Evolutionary conservation across 2,113 vertebrate species (phyloP).

Genomic region (Trematocara macrostoma): DNA sequence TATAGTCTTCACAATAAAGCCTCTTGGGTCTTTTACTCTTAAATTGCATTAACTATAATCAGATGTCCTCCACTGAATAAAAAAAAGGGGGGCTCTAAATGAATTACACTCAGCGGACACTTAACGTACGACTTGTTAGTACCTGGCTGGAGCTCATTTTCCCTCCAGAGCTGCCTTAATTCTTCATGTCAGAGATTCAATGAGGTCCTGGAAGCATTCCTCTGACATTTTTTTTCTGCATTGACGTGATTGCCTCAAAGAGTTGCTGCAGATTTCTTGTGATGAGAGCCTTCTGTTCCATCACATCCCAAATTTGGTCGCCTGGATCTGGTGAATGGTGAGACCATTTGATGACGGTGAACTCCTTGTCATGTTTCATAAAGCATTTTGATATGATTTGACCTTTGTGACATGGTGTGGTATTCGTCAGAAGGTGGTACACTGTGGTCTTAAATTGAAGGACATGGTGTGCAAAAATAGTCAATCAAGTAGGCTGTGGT

Average conservation of each 20-base stretch:
- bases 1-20: not conserved
- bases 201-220: not conserved
- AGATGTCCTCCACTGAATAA: not conserved
- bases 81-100: not conserved
- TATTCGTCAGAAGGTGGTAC: not conserved
- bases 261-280: not conserved
- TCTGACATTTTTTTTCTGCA: not conserved
- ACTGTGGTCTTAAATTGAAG: not conserved
- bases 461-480: not conserved
- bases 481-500: not conserved
- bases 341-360: not conserved
- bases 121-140: not conserved
- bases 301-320: not conserved
- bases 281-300: not conserved
- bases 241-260: not conserved
- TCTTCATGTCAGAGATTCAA: not conserved
- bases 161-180: not conserved
- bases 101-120: not conserved
- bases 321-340: not conserved
- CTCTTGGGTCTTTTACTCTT: not conserved
- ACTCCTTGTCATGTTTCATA: not conserved
- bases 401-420: not conserved
- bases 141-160: not conserved
- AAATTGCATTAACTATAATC: not conserved
- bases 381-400: not conserved